Conservation (phyloP, 2,888 invertebrate species). For the Drosophila kambysellisi region DNA sequence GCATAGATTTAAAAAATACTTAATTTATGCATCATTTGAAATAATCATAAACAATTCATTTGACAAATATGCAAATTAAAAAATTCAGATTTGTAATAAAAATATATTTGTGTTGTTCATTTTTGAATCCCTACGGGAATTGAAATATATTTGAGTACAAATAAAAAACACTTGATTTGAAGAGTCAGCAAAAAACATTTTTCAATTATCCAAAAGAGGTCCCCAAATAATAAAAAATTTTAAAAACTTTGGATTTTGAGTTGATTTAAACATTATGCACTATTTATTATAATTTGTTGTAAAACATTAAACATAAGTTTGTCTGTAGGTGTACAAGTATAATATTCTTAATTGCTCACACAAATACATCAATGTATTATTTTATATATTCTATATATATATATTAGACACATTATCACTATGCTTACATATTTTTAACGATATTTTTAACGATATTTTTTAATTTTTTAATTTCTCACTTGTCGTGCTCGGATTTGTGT, state of each 20-base stretch:
- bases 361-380: conserved; percentile 36
- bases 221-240: neutral
- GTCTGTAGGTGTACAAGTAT: conserved; percentile 54
- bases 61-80: neutral
- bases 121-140: neutral
- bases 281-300: conserved; percentile 71
- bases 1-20: neutral
- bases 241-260: neutral
- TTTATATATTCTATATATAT: conserved; percentile 15
- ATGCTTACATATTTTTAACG: conserved; percentile 39
- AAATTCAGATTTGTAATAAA: neutral
- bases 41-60: neutral
- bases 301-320: conserved; percentile 70
- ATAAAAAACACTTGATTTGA: neutral
- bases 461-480: conserved; percentile 11
- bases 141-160: neutral
- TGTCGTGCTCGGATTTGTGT: conserved; percentile 25
- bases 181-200: neutral
- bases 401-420: conserved; percentile 67
- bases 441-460: conserved; percentile 7
- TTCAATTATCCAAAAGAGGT: neutral
- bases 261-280: conserved; percentile 66
- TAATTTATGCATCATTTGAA: neutral
- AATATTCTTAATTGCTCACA: conserved; percentile 58
- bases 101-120: neutral